Evolutionary conservation across 2,113 vertebrate species (phyloP).

Genomic region (Cephalopholis sonnerati): DNA sequence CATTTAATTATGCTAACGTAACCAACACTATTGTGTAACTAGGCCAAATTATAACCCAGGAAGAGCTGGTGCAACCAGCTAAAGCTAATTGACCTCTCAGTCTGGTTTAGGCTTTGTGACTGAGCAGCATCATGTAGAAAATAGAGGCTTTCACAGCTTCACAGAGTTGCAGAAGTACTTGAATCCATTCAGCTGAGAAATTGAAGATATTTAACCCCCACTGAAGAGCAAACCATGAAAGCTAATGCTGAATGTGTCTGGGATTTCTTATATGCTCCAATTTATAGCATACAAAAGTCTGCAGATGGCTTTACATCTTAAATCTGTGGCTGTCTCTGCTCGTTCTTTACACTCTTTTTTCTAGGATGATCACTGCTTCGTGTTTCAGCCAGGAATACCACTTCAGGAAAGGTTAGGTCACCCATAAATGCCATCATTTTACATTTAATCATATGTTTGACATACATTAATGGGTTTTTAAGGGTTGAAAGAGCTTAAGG

Average conservation of each 20-base stretch:
- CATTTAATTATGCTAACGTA: no score
- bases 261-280: background rate
- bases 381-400: background rate
- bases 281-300: background rate
- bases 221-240: background rate
- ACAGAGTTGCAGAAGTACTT: background rate
- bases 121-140: background rate
- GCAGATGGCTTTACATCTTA: background rate
- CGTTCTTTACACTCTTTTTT: background rate
- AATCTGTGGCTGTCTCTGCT: background rate
- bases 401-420: background rate
- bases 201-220: conserved; percentile 1
- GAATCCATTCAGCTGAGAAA: conserved; percentile 9
- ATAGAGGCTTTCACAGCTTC: background rate
- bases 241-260: background rate
- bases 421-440: background rate
- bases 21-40: no score
- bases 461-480: background rate
- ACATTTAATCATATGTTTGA: background rate
- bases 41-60: no score
- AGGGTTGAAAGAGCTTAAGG: background rate
- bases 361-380: background rate
- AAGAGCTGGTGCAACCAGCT: no score
- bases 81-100: background rate
- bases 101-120: background rate